Conservation (phyloP, 2,113 vertebrate genomes). For the Labrus mixtus region DNA sequence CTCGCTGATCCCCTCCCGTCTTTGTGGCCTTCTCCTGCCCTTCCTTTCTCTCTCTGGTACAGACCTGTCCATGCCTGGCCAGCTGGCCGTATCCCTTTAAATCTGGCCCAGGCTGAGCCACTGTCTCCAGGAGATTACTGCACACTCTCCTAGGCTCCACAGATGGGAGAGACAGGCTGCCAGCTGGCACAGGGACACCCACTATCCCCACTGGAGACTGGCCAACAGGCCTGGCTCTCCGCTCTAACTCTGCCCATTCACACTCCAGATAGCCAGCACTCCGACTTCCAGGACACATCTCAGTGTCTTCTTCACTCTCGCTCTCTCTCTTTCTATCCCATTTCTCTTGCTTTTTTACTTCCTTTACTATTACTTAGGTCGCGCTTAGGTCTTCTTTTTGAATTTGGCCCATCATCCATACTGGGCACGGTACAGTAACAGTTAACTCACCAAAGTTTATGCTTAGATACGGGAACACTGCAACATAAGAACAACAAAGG, state of each 20-base stretch:
- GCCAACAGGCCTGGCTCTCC: constrained; percentile 77
- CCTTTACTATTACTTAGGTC: not conserved
- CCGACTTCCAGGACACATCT: constrained; percentile 46
- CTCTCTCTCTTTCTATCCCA: not conserved
- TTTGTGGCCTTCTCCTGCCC: constrained; percentile 71
- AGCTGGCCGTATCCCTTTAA: constrained; percentile 84
- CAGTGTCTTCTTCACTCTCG: not conserved
- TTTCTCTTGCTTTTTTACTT: not conserved
- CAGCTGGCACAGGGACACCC: constrained; percentile 85
- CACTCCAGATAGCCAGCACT: constrained; percentile 52
- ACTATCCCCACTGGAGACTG: constrained; percentile 79
- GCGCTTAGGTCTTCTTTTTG: not conserved
- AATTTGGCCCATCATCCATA: not conserved
- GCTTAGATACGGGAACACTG: not conserved
- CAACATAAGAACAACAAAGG: not conserved
- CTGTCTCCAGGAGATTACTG: constrained; percentile 83
- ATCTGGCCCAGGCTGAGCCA: constrained; percentile 77
- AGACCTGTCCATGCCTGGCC: constrained; percentile 76
- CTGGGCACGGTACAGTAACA: not conserved
- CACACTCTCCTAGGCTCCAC: constrained; percentile 83
- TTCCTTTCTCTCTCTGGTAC: constrained; percentile 69
- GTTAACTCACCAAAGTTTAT: not conserved
- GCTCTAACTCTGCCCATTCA: constrained; percentile 71
- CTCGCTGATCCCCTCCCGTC: constrained; percentile 56
- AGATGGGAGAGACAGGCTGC: constrained; percentile 84